Evolutionary conservation across 2,888 invertebrate genomes (phyloP).

Genomic region (Cancer borealis): DNA sequence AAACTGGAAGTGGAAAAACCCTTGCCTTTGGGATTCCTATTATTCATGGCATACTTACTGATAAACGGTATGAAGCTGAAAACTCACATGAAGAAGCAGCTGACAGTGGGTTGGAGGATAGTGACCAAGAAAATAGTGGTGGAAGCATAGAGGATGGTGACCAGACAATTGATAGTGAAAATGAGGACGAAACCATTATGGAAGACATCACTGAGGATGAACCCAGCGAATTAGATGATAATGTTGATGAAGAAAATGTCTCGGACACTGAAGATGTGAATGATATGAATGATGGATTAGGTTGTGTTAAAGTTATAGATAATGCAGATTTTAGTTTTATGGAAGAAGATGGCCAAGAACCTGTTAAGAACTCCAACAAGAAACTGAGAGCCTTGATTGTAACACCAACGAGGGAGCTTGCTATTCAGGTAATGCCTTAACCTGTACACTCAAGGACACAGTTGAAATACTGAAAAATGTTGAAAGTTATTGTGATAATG

Average conservation of each 20-base stretch:
- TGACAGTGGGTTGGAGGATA: constrained; percentile 52
- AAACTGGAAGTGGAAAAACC: constrained; percentile 99
- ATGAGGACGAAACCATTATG: constrained; percentile 71
- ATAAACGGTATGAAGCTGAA: constrained; percentile 79
- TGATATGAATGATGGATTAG: constrained; percentile 79
- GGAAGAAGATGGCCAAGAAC: constrained; percentile 59
- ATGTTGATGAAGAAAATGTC: constrained; percentile 72
- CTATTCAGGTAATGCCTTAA: constrained; percentile 88
- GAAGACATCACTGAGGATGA: constrained; percentile 51
- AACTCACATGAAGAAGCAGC: constrained; percentile 49
- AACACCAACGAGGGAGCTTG: constrained; percentile 97
- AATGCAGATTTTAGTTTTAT: constrained; percentile 77
- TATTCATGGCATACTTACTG: constrained; percentile 89
- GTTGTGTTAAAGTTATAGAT: constrained; percentile 84
- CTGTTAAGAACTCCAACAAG: constrained; percentile 37
- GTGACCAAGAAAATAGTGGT: constrained; percentile 34
- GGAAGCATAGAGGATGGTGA: neutral
- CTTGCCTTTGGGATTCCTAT: constrained; percentile 98
- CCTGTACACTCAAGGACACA: neutral
- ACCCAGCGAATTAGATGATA: constrained; percentile 68
- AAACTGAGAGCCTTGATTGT: constrained; percentile 91
- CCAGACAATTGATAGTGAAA: constrained; percentile 45
- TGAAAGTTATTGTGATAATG: neutral
- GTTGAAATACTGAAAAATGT: neutral
- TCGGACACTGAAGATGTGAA: constrained; percentile 78